phyloP scores from a whole-genome alignment of 2,888 invertebrate species.

The Orthosia gothica region DNA sequence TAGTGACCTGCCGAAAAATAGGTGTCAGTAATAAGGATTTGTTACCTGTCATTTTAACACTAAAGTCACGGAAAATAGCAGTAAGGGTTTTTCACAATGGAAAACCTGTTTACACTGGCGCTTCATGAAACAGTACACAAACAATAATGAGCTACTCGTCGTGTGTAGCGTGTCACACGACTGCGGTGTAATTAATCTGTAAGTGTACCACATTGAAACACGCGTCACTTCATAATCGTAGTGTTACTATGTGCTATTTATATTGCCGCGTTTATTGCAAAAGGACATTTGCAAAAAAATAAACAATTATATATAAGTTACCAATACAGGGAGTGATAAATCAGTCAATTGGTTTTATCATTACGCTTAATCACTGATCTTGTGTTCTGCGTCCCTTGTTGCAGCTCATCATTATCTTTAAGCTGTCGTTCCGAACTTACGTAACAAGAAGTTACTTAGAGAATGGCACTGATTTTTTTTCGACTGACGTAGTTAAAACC shows the following conservation, averaged over 20 bases:
- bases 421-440: neutral
- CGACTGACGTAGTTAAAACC: neutral
- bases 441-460: neutral
- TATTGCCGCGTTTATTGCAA: neutral
- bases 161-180: neutral
- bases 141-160: neutral
- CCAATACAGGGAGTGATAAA: neutral
- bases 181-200: no score
- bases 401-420: neutral
- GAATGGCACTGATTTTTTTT: neutral
- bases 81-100: neutral
- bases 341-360: no score
- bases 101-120: neutral
- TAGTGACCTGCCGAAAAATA: no score
- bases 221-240: neutral
- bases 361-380: neutral
- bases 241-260: no score
- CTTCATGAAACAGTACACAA: no score
- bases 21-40: no score
- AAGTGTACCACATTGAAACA: neutral
- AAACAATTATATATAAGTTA: no score
- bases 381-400: neutral
- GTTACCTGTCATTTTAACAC: no score
- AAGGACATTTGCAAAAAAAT: neutral
- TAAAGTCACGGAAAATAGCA: neutral